Conservation (phyloP, 2,113 vertebrate species). For the Ancistrus triradiatus region DNA sequence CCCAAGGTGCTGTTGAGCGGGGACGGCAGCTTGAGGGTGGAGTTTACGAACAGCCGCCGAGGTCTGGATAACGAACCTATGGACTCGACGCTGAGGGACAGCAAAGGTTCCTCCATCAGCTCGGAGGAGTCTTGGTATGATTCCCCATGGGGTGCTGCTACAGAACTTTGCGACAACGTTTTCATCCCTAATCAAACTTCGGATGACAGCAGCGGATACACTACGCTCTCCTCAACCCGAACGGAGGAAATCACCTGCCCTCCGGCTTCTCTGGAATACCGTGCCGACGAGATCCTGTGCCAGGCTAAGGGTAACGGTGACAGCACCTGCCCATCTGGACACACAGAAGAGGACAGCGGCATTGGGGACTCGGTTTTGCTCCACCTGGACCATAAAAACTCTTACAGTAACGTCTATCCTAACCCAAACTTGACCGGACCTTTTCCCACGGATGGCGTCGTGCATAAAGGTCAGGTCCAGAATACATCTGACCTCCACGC, state of each 20-base stretch:
- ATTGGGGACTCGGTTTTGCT: slow-evolving; percentile 58
- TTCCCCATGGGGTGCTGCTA: slow-evolving; percentile 79
- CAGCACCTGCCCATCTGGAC: slow-evolving; percentile 49
- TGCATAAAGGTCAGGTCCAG: slow-evolving; percentile 59
- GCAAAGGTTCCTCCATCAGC: slow-evolving; percentile 88
- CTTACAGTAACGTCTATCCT: slow-evolving; percentile 65
- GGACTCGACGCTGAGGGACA: slow-evolving; percentile 72
- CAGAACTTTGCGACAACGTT: slow-evolving; percentile 67
- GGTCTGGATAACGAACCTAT: slow-evolving; percentile 56
- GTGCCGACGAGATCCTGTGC: slow-evolving; percentile 14
- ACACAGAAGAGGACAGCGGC: slow-evolving; percentile 73
- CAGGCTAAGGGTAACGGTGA: slow-evolving; percentile 1
- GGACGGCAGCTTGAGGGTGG: slow-evolving; percentile 80
- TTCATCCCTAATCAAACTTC: slow-evolving; percentile 62
- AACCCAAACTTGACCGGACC: slow-evolving; percentile 60
- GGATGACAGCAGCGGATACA: slow-evolving; percentile 50
- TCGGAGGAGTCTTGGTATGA: slow-evolving; percentile 93
- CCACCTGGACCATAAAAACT: slow-evolving; percentile 59
- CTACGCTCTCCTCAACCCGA: slow-evolving; percentile 51
- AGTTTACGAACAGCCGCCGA: slow-evolving; percentile 74
- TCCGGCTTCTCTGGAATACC: slow-evolving; percentile 17
- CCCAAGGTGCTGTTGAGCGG: slow-evolving; percentile 82
- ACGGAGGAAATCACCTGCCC: slow-evolving; percentile 43
- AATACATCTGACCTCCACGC: slow-evolving; percentile 53
- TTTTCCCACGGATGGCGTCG: slow-evolving; percentile 58